Base-by-base conservation (phyloP, 2,888 invertebrate species). In the Seira ritae region DNA sequence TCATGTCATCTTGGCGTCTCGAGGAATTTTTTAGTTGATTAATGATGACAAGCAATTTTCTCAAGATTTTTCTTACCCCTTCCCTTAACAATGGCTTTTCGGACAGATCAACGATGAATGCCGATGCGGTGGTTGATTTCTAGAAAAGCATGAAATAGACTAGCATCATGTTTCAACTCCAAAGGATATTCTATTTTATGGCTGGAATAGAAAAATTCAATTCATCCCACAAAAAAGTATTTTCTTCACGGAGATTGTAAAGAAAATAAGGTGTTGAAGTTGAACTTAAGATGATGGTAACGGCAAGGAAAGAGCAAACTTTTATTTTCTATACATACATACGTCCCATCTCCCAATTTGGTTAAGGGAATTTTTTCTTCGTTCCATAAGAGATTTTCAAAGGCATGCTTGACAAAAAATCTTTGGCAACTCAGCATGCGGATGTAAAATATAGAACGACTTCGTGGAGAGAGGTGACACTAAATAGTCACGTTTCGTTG, bases 21-120 rank as follows among this genome's bases (percentile, higher is more conserved):
- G 12, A 2, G 8, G 31, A 50, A 50, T 50, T 50, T 42, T 78
- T 78, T 60, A 78, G 65, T 70, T 78, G 78, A 78, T 78, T 78
- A 78, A 78, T 71, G 78, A 78, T 78, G 78, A 78, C 78, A 62
- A 37, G 78, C 17, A 70, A 65, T 71, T 50, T 50, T 50, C 50
- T 50, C 50, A 50, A 50, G 50, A 50, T 50, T 50, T 50, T 50
- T 50, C 50, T 50, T 8, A 50, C 42, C 17, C 12, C 50, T n/a
- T 15, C 50, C 50, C 17, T 50, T 50, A 50, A n/a, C 12, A 50
- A 50, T 50, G 50, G 17, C 15, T 50, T 50, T 50, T 50, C 17
- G 50, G 50, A 50, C 50, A 50, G 12, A 31, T 31, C 31, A 8
- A 31, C 31, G 31, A 31, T 31, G 8, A 8, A 50, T 50, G 50